Conservation (phyloP, 2,113 vertebrate genomes). For the Hemicordylus capensis region DNA sequence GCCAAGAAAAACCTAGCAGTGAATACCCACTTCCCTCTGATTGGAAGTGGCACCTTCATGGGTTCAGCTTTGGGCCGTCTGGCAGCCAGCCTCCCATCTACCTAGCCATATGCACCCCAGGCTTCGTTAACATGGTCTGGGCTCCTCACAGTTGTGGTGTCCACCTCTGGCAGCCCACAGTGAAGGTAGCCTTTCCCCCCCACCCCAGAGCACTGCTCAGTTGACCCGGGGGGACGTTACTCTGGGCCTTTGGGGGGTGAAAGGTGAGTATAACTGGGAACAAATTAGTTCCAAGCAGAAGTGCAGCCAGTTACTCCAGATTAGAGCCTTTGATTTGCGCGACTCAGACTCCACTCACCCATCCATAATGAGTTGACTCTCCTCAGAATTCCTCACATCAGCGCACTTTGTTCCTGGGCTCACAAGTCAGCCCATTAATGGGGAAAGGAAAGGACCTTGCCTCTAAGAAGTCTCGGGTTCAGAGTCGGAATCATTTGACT, state of each 20-base stretch:
- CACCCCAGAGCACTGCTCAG: slow-evolving; percentile 49
- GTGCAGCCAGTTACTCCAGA: slow-evolving; percentile 78
- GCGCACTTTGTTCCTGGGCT: slow-evolving; percentile 77
- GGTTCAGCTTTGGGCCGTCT: neutral
- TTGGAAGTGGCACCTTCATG: neutral
- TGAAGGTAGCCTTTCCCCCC: slow-evolving; percentile 36
- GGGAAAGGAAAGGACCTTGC: slow-evolving; percentile 76
- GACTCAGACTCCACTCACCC: slow-evolving; percentile 76
- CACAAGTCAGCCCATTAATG: slow-evolving; percentile 79
- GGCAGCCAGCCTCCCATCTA: neutral
- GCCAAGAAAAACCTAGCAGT: neutral
- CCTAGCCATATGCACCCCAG: neutral
- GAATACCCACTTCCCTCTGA: neutral
- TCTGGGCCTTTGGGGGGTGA: slow-evolving; percentile 66
- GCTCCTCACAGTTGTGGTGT: neutral
- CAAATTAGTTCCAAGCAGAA: slow-evolving; percentile 79
- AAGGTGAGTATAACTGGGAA: slow-evolving; percentile 72
- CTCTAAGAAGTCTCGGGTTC: slow-evolving; percentile 77
- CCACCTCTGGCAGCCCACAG: slow-evolving; percentile 39
- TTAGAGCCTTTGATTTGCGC: slow-evolving; percentile 75
- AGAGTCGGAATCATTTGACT: slow-evolving; percentile 77
- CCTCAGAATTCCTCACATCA: slow-evolving; percentile 76
- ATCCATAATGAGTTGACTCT: slow-evolving; percentile 79
- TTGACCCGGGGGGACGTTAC: slow-evolving; percentile 70
- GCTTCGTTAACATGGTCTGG: neutral